Evolutionary conservation across 2,888 invertebrate genomes (phyloP).

Genomic region (Acleris emargana): DNA sequence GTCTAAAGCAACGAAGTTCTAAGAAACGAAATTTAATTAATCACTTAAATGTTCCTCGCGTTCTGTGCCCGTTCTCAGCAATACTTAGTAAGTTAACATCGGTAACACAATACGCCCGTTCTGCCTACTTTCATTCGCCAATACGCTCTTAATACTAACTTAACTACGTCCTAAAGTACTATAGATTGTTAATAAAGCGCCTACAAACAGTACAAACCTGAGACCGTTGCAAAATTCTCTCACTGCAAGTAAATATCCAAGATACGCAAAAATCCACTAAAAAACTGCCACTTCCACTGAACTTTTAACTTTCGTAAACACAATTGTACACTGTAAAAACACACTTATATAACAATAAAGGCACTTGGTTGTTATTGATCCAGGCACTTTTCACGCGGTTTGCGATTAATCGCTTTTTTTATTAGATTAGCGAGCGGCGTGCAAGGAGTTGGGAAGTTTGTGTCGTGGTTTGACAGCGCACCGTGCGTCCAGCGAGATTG

Average conservation of each 20-base stretch:
- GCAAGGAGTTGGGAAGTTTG: conserved; percentile 41
- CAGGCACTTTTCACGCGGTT: conserved; percentile 48
- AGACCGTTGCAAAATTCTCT: conserved; percentile 44
- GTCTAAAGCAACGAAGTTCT: not conserved
- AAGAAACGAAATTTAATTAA: conserved; percentile 27
- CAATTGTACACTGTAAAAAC: conserved; percentile 35
- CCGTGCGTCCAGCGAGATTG: conserved; percentile 25
- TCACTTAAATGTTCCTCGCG: conserved; percentile 7
- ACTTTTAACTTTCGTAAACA: conserved; percentile 40
- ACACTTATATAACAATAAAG: conserved; percentile 37
- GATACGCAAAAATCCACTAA: conserved; percentile 30
- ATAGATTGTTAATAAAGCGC: conserved; percentile 18
- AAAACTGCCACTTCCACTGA: conserved; percentile 41
- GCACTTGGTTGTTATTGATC: conserved; percentile 36
- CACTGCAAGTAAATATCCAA: conserved; percentile 36
- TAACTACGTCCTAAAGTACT: conserved; percentile 14
- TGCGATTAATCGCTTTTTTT: conserved; percentile 47
- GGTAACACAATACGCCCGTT: not conserved
- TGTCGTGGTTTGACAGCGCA: conserved; percentile 25
- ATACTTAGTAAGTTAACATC: not conserved
- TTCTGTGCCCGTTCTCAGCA: conserved; percentile 14
- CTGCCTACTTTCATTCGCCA: conserved; percentile 4
- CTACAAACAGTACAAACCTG: conserved; percentile 47
- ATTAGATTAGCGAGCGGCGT: conserved; percentile 47
- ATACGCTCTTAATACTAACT: not conserved